phyloP scores from a whole-genome alignment of 1,140 invertebrate species.

The Musca vetustissima region DNA sequence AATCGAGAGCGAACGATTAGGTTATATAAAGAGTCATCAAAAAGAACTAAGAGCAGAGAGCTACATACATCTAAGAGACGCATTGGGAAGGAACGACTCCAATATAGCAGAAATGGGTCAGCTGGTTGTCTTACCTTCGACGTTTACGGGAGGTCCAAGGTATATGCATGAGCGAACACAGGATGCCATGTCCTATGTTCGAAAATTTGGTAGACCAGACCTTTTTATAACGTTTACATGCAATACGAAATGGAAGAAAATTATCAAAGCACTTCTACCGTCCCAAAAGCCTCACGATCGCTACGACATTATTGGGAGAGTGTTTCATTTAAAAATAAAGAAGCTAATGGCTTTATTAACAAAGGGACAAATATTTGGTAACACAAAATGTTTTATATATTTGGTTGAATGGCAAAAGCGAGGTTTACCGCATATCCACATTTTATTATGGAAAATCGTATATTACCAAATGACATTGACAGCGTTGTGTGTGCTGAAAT shows the following conservation, averaged over 20 bases:
- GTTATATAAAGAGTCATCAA: too few species aligned
- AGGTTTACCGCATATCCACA: background rate
- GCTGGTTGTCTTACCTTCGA: background rate
- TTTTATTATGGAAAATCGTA: background rate
- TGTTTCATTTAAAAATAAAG: slow-evolving; percentile 7
- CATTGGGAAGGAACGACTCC: background rate
- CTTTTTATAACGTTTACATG: too few species aligned
- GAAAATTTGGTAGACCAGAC: slow-evolving; percentile 28
- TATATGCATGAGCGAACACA: too few species aligned
- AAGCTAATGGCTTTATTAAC: too few species aligned
- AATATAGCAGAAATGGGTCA: background rate
- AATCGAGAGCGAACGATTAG: too few species aligned
- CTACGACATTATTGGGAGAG: slow-evolving; percentile 19
- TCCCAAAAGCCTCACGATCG: slow-evolving; percentile 4
- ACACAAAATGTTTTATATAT: slow-evolving; percentile 7
- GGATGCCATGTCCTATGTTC: slow-evolving; percentile 34
- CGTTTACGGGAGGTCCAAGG: slow-evolving; percentile 6
- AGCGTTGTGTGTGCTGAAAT: slow-evolving; percentile 11
- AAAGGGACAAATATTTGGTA: slow-evolving; percentile 16
- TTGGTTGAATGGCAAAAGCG: slow-evolving; percentile 23
- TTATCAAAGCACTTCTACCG: too few species aligned
- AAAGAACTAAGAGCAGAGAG: too few species aligned
- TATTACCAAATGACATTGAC: slow-evolving; percentile 5
- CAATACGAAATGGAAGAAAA: too few species aligned
- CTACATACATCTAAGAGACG: too few species aligned